Base-by-base conservation (phyloP, 1,140 invertebrate species). In the Sipha flava region DNA sequence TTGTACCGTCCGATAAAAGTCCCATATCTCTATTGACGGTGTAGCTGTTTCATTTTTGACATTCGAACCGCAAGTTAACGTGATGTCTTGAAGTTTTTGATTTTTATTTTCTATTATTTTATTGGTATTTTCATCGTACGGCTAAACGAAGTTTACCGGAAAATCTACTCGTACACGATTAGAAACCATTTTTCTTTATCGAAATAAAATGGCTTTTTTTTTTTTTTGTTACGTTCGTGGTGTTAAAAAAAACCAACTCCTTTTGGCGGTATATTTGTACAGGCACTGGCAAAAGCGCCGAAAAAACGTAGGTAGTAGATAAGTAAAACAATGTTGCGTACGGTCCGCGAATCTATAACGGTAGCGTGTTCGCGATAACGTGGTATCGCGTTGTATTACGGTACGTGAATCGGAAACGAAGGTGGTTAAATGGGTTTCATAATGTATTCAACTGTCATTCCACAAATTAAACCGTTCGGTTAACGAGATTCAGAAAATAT, bases 401-500 rank as follows among this genome's bases (percentile, higher is more conserved):
- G n/a, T 64, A 45, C 64, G 68, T 54, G 70, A 73, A 73, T 73
- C 34, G 70, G 47, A 75, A 54, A 75, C 70, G 45, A 43, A 75
- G 47, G 70, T 40, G 31, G 68, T 72, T 34, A 49, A 72, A 72
- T 72, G 45, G 70, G 45, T 75, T 54, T 75, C 47, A 21, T 54
- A 75, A 75, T 54, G 70, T 37, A 75, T 75, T 52, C 49, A 16
- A 34, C 45, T 75, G 70, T 75, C 70, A 54, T 75, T 75, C 9
- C n/a, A 26, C 70, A 54, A 75, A 75, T 75, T 75, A 54, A 75
- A 75, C 70, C 45, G 43, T 70, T 29, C 23, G 14, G 70, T 29
- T 75, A 75, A 75, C 70, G 70, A 75, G 70, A 40, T 75, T 52
- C 70, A 75, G 70, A 54, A 75, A 75, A 75, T 52, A 75, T 37